Evolutionary conservation across 37 sponge, comb jelly and placozoan species (phyloP), one percentile per base, ranked within the genome.

Genomic region (Aphrocallistes beatrix): DNA sequence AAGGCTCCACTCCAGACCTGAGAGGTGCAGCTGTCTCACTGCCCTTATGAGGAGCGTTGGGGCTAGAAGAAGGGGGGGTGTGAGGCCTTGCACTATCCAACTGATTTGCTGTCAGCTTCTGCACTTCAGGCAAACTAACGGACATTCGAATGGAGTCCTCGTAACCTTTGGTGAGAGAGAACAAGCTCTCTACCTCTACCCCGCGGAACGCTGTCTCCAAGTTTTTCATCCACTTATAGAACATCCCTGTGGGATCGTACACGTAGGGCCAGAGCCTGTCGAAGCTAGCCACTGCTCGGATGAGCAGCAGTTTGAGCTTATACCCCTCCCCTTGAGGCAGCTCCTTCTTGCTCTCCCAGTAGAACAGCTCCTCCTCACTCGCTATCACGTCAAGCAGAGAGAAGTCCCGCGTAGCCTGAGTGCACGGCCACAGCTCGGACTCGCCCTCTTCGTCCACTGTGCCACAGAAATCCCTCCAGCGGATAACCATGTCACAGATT

Each of bases 271-370:
- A 60, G 8, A 60, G 21, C 1, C 75, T 25, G 75, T 60, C 75
- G n/a, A 60, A 60, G 34, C 75, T 60, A 60, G 75, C 75, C n/a
- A 60, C 75, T 28, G 75, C 75, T 60, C 75, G 8, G 34, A 60
- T 60, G 10, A 60, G 21, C n/a, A 60, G 8, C 28, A 60, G 8
- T 13, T 60, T 60, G 8, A 60, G 75, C 34, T 28, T 60, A 30
- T 60, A 60, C 1, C n/a, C 75, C 34, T 60, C 75, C 3, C 21
- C 75, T 13, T 60, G 75, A 60, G 75, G 75, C 75, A 60, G n/a
- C 8, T 60, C 75, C n/a, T 30, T 60, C 34, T 60, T 60, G 1
- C n/a, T 60, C 3, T 3, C n/a, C 75, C n/a, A 19, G 28, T 30
- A 60, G 75, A 25, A 60, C 1, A 60, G n/a, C 21, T 6, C 3